Conservation (phyloP, 2,888 invertebrate species). For the Acheta domesticus region DNA sequence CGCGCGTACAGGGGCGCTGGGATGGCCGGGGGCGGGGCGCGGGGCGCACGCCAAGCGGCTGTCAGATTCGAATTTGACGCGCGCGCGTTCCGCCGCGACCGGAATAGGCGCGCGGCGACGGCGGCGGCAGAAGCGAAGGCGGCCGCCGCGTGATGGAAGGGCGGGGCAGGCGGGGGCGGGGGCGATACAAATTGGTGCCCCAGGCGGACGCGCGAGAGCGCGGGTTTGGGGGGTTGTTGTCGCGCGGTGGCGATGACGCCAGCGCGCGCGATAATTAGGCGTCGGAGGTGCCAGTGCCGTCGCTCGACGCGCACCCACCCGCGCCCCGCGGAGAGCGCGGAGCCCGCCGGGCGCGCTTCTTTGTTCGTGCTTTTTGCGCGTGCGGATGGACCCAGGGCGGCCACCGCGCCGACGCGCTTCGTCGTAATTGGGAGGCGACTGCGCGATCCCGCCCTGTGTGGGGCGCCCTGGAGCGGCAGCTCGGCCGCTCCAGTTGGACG, state of each 20-base stretch:
- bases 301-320: too few relatives aligned
- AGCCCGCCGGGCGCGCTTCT: too few relatives aligned
- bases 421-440: too few relatives aligned
- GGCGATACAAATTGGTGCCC: not conserved
- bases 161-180: not conserved
- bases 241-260: not conserved
- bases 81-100: not conserved
- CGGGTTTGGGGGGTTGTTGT: not conserved
- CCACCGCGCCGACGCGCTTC: too few relatives aligned
- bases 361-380: too few relatives aligned
- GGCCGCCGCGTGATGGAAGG: not conserved
- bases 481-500: too few relatives aligned
- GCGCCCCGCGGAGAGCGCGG: too few relatives aligned
- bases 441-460: too few relatives aligned
- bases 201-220: not conserved
- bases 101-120: not conserved
- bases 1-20: not conserved
- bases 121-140: not conserved
- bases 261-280: too few relatives aligned
- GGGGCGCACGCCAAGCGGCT: not conserved
- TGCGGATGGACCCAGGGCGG: too few relatives aligned
- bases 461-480: too few relatives aligned
- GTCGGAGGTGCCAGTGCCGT: too few relatives aligned
- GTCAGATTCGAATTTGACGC: slow-evolving; percentile 18
- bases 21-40: not conserved